Evolutionary conservation across 1,140 invertebrate species (phyloP), one percentile per base, ranked within the genome.

Genomic region (Sinella curviseta): DNA sequence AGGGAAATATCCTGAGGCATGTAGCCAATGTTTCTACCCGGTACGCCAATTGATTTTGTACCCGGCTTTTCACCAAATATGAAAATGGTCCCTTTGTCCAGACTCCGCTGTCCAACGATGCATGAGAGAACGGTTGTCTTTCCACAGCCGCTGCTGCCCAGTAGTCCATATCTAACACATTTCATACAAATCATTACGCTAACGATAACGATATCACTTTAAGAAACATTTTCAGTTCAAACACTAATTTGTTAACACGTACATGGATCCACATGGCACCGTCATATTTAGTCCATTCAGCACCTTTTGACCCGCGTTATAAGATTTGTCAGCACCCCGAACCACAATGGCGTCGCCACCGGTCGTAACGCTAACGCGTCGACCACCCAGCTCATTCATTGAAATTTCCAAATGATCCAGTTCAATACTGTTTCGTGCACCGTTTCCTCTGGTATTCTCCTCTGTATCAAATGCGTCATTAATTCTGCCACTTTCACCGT

Each of bases 1-100:
- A 98, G 88, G 0, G 96, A 95, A n/a, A 97, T 94, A 87, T 98
- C 31, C 31, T 70, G 65, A 33, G 65, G 65, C 65, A 70, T 70
- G 31, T 31, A 70, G 31, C 65, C 65, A 70, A 70, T 70, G n/a
- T 70, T 70, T 33, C 31, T 2, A 14, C 65, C 88, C 14, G 88
- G 88, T 20, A 89, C 83, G 16, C 86, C 86, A 36, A 83, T 83
- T n/a, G 80, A 83, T 17, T 76, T 76, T 20, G 85, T 82, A 8
- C 87, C 86, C 14, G 88, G 87, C 1, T 77, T 77, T 75, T 81
- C 82, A 1, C 88, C 88, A 77, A 86, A 87, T 12, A 88, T 83
- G 17, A 79, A 78, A 17, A 89, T 84, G 16, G 81, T 78, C 16
- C 88, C 88, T 8, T 77, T 79, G 34, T 86, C 83, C 8, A 88